Conservation (phyloP, 92 coral and sea anemone species). For the Siderastrea radians region DNA sequence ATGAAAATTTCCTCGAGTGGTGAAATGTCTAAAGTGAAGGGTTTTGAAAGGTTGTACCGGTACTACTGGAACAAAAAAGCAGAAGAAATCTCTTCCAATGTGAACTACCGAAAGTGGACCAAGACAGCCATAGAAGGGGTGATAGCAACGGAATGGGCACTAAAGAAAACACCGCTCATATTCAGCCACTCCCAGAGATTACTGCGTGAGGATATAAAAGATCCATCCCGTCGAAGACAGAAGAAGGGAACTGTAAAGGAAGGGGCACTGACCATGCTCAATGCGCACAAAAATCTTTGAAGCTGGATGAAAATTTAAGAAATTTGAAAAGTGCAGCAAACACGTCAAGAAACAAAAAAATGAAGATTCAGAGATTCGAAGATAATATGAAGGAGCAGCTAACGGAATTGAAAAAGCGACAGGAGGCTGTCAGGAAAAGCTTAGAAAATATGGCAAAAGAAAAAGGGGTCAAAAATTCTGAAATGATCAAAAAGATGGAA, state of each 20-base stretch:
- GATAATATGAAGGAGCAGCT: slow-evolving; percentile 16
- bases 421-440: slow-evolving; percentile 31
- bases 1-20: slow-evolving; percentile 9
- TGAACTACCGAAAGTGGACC: slow-evolving; percentile 21
- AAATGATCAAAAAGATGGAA: slow-evolving; percentile 3
- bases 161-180: slow-evolving; percentile 52
- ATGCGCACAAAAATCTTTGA: slow-evolving; percentile 36
- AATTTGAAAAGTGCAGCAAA: slow-evolving; percentile 15
- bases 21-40: slow-evolving; percentile 16
- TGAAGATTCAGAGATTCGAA: slow-evolving; percentile 17
- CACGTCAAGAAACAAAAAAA: slow-evolving; percentile 17
- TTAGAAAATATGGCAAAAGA: slow-evolving; percentile 39
- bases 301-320: slow-evolving; percentile 32
- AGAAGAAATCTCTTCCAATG: slow-evolving; percentile 17
- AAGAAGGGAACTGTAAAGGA: background rate
- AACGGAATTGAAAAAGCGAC: slow-evolving; percentile 21
- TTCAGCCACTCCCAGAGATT: slow-evolving; percentile 18
- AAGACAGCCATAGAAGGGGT: slow-evolving; percentile 55
- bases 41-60: slow-evolving; percentile 42
- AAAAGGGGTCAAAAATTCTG: slow-evolving; percentile 20
- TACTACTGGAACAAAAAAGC: slow-evolving; percentile 30
- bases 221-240: background rate
- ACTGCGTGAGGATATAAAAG: too few species aligned
- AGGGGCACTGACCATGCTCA: slow-evolving; percentile 26
- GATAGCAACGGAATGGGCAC: slow-evolving; percentile 56